Evolutionary conservation across 2,888 invertebrate genomes (phyloP), one percentile per base, ranked within the genome.

Genomic region (Myathropa florea): DNA sequence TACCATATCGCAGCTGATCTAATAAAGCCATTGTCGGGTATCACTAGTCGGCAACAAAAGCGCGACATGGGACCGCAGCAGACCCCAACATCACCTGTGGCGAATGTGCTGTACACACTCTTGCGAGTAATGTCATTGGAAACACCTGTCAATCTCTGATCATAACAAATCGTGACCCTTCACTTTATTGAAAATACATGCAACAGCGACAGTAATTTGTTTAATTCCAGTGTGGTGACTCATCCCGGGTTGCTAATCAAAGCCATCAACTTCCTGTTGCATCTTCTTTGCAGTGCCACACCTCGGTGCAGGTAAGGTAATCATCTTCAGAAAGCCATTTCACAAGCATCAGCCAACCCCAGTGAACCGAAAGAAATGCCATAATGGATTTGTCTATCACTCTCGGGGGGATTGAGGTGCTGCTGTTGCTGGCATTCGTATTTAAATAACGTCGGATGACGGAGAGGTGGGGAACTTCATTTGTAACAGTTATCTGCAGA

Each of bases 161-260:
- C 85, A 85, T 85, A 85, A 85, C 59, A 77, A 85, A 85, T 85
- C 85, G 85, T 85, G 85, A 85, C 85, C 85, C 85, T 85, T 85
- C 85, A 81, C 85, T 85, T 85, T 59, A 60, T 71, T 57, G 53
- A 71, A 60, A 55, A 64, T 53, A 18, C 65, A 39, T 72, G 79
- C 60, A 60, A 59, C 36, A 59, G 36, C 67, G 12, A 39, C 33
- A 55, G 46, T 53, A 33, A 80, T 60, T 79, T 73, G 63, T 68
- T n/a, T n/a, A n/a, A 39, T n/a, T 39, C 39, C 18, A 46, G 18
- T 46, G 18, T 18, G 46, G 21, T 21, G 39, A 72, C 28, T 67
- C 9, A 28, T 55, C 64, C 57, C 55, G 36, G 55, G 23, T 46
- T 57, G 65, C 64, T 61, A n/a, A 18, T 63, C 65, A 53, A 33